Percentiles rank a stretch among this genome's conserved stretches.
phyloP scores from a whole-genome alignment of 1,140 invertebrate species.

The Brachystomella parvula region DNA sequence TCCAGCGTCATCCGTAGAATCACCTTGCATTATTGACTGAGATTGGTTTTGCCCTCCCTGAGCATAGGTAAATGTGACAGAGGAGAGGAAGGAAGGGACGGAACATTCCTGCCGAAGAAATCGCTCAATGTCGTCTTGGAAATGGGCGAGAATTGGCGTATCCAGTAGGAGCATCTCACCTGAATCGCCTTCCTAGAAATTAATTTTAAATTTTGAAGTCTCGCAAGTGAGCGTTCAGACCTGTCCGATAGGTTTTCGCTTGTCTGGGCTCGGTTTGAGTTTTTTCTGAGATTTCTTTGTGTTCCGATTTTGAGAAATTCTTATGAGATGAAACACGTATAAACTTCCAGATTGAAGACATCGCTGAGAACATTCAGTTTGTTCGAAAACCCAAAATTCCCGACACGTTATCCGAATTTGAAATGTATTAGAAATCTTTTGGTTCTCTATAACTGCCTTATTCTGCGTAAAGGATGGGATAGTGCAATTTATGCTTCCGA shows the following conservation, averaged over 20 bases:
- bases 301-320: too few relatives aligned
- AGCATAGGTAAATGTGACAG: constrained; percentile 29
- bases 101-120: constrained; percentile 26
- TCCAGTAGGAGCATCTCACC: constrained; percentile 35
- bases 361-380: too few relatives aligned
- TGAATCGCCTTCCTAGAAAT: constrained; percentile 27
- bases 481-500: too few relatives aligned
- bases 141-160: constrained; percentile 31
- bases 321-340: too few relatives aligned
- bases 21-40: background rate
- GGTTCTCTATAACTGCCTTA: too few relatives aligned
- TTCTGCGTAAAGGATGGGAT: too few relatives aligned
- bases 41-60: constrained; percentile 15
- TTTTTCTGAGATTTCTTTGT: too few relatives aligned
- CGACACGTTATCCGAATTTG: too few relatives aligned
- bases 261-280: too few relatives aligned
- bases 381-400: too few relatives aligned
- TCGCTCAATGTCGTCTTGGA: constrained; percentile 32
- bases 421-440: too few relatives aligned
- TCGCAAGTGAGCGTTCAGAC: background rate
- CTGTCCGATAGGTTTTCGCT: background rate
- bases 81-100: constrained; percentile 31
- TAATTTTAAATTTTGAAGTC: background rate
- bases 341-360: too few relatives aligned
- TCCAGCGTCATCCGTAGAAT: background rate